Base-by-base conservation (phyloP, 1,140 invertebrate species). In the Limonius californicus region DNA sequence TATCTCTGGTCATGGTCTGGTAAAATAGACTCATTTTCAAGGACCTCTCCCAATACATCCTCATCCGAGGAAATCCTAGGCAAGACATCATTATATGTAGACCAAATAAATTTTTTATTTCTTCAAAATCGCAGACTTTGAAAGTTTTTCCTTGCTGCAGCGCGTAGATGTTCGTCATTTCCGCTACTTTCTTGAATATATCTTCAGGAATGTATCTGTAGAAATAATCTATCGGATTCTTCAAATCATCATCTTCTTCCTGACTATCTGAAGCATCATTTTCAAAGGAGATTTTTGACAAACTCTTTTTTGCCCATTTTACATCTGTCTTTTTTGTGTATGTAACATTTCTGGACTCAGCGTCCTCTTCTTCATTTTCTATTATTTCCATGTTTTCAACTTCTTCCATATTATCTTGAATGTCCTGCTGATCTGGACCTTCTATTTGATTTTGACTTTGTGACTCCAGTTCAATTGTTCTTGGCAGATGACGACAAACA, bases 31-130 rank as follows among this genome's bases (percentile, higher is more conserved):
- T 59, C 56, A 15, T 32, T 7, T 14, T 30, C 12, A 19, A n/a
- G n/a, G 23, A 45, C 1, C 27, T 4, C 11, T 60, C 47, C 62
- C 65, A 67, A 54, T 67, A 67, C 19, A 54, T 16, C 12, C 58
- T 20, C 12, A 57, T 39, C 39, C 55, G 32, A 7, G 55, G 58
- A 54, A 56, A 61, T 14, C 45, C 12, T 18, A 64, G 27, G 47
- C 59, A 60, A 4, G 57, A 57, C 58, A 67, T 67, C n/a, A 54
- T 11, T 20, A 64, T 67, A 43, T 67, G 59, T 16, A 67, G 30
- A 15, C 62, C 57, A 21, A 67, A 39, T 55, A 67, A 55, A 19
- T 20, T 57, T 57, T 58, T 64, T n/a, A 66, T 61, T 43, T 66
- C 65, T n/a, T 50, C 58, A 30, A 30, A 6, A 18, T 57, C 59